Conservation (phyloP, 1,140 invertebrate genomes). For the Camponotus floridanus region DNA sequence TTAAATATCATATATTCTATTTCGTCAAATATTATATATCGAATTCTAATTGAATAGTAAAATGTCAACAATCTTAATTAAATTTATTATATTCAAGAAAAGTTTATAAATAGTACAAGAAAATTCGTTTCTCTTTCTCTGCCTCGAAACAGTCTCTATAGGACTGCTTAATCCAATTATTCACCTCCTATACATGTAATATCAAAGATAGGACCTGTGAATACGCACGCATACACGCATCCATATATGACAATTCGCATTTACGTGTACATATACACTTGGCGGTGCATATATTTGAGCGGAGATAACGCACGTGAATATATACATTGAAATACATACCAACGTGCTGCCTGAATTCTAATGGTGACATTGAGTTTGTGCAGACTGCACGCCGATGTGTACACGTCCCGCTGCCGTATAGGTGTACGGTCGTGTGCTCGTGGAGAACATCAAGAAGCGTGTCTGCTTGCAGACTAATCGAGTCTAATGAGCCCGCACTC, state of each 20-base stretch:
- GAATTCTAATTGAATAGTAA: neutral
- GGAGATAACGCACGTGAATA: conserved; percentile 38
- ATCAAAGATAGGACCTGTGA: conserved; percentile 5
- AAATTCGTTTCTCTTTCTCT: neutral
- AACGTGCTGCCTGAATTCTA: conserved; percentile 67
- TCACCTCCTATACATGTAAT: neutral
- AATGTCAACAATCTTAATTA: conserved; percentile 3
- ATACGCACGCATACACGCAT: neutral
- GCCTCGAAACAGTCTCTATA: neutral
- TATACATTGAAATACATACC: conserved; percentile 57
- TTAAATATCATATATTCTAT: neutral
- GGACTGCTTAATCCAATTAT: conserved; percentile 36
- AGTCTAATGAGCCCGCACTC: conserved; percentile 78
- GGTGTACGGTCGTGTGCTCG: conserved; percentile 22
- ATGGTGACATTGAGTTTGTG: conserved; percentile 68
- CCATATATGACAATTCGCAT: conserved; percentile 36
- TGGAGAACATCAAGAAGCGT: conserved; percentile 67
- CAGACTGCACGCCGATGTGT: conserved; percentile 46
- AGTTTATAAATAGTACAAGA: neutral
- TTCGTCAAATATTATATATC: neutral
- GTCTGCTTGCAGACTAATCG: conserved; percentile 77
- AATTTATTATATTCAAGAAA: neutral
- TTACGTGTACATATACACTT: conserved; percentile 25
- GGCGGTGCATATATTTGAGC: conserved; percentile 39
- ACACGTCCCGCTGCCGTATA: neutral